These are phyloP conservation scores for Abrostola triplasia DNA, from an alignment of 2,888 invertebrate genomes.

Conservation along the genomic window DNA sequence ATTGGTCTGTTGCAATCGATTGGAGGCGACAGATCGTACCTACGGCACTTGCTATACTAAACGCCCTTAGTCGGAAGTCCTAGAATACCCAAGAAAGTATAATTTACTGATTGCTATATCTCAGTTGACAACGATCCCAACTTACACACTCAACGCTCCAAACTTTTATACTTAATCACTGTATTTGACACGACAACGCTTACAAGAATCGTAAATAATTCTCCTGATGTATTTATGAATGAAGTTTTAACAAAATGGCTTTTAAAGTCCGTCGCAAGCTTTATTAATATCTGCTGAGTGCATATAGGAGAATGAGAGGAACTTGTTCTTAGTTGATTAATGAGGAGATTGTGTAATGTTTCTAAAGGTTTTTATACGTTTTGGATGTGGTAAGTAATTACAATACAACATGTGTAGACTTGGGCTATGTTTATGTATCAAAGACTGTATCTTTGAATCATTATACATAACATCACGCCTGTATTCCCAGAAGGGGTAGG, in stretches of 20 bases:
- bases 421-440: too few species aligned
- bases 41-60: too few species aligned
- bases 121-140: constrained; percentile 35
- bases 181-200: constrained; percentile 51
- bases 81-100: too few species aligned
- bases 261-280: constrained; percentile 24
- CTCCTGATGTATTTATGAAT: constrained; percentile 69
- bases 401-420: too few species aligned
- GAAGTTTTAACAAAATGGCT: constrained; percentile 52
- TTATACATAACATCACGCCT: too few species aligned
- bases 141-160: constrained; percentile 10
- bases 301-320: constrained; percentile 8
- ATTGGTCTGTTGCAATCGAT: too few species aligned
- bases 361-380: not conserved
- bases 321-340: constrained; percentile 6
- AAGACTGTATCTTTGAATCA: too few species aligned
- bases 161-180: constrained; percentile 69
- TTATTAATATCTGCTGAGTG: constrained; percentile 38
- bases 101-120: constrained; percentile 29
- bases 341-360: not conserved
- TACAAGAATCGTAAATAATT: constrained; percentile 68
- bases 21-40: too few species aligned
- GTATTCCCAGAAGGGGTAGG: too few species aligned
- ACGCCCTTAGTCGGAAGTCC: too few species aligned
- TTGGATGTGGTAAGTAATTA: too few species aligned